Percentiles rank a stretch among this genome's conserved stretches.
Conservation (phyloP, 2,888 invertebrate species). For the Gortyna flavago region DNA sequence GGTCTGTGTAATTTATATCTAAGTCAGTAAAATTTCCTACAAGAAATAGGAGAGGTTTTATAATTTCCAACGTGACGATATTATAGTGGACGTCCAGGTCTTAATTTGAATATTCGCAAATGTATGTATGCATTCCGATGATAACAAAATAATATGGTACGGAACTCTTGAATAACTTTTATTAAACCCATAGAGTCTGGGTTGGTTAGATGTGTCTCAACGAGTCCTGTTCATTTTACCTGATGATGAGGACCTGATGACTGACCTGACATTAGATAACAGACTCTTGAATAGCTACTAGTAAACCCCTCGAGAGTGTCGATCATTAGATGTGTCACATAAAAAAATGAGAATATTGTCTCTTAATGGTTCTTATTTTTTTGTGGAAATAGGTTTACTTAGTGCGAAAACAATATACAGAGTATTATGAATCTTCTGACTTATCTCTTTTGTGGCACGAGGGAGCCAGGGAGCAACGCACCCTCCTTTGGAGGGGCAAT, state of each 20-base stretch:
- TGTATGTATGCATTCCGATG: not conserved
- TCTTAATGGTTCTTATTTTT: too few relatives aligned
- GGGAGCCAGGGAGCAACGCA: slow-evolving; percentile 69
- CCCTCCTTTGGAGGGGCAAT: slow-evolving; percentile 64
- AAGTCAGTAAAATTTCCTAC: not conserved
- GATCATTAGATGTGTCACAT: too few relatives aligned
- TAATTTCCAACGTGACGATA: not conserved
- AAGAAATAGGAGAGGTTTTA: not conserved
- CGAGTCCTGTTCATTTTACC: too few relatives aligned
- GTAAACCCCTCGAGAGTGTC: too few relatives aligned
- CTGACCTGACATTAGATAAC: too few relatives aligned
- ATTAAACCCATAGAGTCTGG: too few relatives aligned
- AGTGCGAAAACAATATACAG: not conserved
- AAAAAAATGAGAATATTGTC: too few relatives aligned
- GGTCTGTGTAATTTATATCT: not conserved
- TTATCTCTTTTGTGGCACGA: slow-evolving; percentile 27
- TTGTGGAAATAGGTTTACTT: not conserved
- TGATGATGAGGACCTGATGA: too few relatives aligned
- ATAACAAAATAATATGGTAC: too few relatives aligned
- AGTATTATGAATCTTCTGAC: slow-evolving; percentile 12
- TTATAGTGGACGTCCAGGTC: not conserved
- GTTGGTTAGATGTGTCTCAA: too few relatives aligned
- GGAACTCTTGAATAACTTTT: too few relatives aligned
- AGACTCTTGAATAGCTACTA: too few relatives aligned
- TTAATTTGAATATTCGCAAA: not conserved